Base-by-base conservation (phyloP, 1,140 invertebrate species). In the Helicoverpa armigera region DNA sequence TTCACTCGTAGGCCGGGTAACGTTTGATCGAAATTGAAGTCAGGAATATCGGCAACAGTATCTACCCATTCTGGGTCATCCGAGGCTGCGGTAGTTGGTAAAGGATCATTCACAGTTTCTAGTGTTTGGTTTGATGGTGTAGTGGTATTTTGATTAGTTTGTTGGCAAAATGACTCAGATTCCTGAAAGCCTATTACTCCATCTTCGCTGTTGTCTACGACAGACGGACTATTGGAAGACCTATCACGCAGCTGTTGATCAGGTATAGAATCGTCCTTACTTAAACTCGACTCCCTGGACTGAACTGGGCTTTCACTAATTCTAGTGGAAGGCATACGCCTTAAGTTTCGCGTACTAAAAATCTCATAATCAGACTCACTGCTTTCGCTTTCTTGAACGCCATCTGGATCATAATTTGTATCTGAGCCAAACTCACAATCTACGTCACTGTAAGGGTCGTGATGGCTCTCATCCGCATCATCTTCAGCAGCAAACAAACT, bases 11-110 rank as follows among this genome's bases (percentile, higher is more conserved):
- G 58, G 16, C 58, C 58, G 58, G 16, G 16, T 60, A 18, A 23
- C 58, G 58, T 60, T 23, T 60, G 58, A 60, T 60, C 58, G 16
- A 60, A 60, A 29, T 60, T 23, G 12, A 60, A 60, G 23, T 23
- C 58, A 60, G 58, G 23, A 60, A 60, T 60, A 60, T 60, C 58
- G 58, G 58, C 58, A 10, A 60, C 58, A 60, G 18, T 23, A 29
- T 60, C 58, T 9, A 10, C 58, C 58, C 58, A 60, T 60, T 60
- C 58, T 60, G 58, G 3, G 16, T 18, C 16, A 60, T 23, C 16
- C n/a, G 58, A 23, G 16, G 58, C 16, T 60, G 16, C 58, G 12
- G 58, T 18, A 60, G 16, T 18, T 23, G 58, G 16, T 29, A 60
- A 60, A 60, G n/a, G n/a, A 23, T 23, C 23, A 7, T 18, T 23